Percentiles rank a stretch among this genome's conserved stretches.
Evolutionary conservation across 2,888 invertebrate species (phyloP).

Genomic region (Heterodera filipjevi): DNA sequence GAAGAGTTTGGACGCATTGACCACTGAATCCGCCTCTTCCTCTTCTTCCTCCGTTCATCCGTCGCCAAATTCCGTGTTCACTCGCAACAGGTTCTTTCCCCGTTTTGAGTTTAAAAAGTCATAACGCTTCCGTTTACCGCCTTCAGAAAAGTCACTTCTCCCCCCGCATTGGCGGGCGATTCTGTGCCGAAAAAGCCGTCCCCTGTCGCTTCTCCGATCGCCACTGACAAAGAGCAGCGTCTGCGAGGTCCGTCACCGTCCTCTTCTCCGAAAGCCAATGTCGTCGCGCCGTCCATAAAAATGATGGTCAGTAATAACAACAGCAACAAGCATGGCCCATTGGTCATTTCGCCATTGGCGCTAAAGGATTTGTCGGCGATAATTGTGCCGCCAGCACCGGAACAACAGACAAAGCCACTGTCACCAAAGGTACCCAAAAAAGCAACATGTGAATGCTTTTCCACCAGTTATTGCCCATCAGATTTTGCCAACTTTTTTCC

Average conservation of each 20-base stretch:
- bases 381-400: background rate
- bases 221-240: background rate
- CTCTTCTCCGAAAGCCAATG: background rate
- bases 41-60: background rate
- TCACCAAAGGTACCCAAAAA: background rate
- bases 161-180: background rate
- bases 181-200: background rate
- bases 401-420: background rate
- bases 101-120: background rate
- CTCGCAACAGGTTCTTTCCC: background rate
- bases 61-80: constrained; percentile 8
- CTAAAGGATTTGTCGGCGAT: background rate
- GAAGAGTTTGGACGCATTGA: background rate
- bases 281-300: background rate
- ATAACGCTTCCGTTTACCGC: background rate
- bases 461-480: too few species aligned
- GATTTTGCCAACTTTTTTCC: too few species aligned
- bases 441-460: background rate
- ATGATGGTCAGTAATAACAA: background rate
- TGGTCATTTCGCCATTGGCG: background rate
- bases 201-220: background rate
- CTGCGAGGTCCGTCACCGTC: background rate
- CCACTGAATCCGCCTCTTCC: background rate
- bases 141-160: background rate
- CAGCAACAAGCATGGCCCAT: background rate